These are phyloP conservation scores for Helicoverpa armigera DNA, from an alignment of 1,140 invertebrate species.

Conservation along the genomic window DNA sequence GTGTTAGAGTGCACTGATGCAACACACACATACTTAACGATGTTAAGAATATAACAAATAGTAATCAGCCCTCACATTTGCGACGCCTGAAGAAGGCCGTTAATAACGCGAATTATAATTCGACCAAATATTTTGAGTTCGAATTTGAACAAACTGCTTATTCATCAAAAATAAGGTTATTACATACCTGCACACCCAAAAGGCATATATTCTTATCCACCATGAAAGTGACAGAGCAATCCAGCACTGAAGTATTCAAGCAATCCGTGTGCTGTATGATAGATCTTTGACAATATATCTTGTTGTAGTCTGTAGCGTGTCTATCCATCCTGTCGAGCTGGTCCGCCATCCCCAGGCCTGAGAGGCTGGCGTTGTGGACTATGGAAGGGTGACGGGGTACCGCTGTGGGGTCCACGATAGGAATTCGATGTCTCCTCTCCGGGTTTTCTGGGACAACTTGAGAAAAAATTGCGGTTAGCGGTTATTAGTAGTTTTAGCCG, in stretches of 20 bases:
- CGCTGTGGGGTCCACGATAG: background rate
- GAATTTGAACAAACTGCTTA: too few relatives aligned
- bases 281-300: constrained; percentile 89
- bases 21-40: too few relatives aligned
- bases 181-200: constrained; percentile 88
- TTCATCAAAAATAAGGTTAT: too few relatives aligned
- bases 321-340: constrained; percentile 60
- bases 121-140: too few relatives aligned
- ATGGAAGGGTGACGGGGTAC: constrained; percentile 56
- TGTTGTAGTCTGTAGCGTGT: constrained; percentile 79
- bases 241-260: constrained; percentile 90
- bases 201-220: constrained; percentile 93
- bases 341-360: constrained; percentile 32
- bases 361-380: constrained; percentile 49
- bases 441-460: too few relatives aligned
- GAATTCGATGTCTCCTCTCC: background rate
- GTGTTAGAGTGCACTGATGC: too few relatives aligned
- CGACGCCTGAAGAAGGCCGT: too few relatives aligned
- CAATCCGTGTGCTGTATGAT: constrained; percentile 89
- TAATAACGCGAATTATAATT: too few relatives aligned
- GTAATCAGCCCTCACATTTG: too few relatives aligned
- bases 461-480: too few relatives aligned
- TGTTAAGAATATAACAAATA: too few relatives aligned
- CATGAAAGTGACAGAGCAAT: constrained; percentile 92
- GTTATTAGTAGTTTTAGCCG: too few relatives aligned